phyloP scores from a whole-genome alignment of 2,113 vertebrate genomes.

The Heteronetta atricapilla region DNA sequence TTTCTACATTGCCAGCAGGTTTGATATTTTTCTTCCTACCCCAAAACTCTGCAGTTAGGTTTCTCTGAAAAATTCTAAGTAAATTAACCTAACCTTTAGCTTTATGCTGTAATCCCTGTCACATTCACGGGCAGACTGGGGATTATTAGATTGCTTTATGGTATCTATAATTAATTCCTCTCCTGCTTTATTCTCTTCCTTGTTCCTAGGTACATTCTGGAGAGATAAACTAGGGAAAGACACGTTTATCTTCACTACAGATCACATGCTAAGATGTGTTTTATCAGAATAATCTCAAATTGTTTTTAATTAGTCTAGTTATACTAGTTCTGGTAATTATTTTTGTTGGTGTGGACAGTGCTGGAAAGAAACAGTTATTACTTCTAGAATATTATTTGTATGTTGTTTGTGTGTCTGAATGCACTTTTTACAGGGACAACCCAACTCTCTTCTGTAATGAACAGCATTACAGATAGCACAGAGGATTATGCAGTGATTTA shows the following conservation, averaged over 20 bases:
- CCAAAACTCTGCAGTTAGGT: not conserved
- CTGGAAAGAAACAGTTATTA: not conserved
- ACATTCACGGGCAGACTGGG: not conserved
- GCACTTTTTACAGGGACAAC: not conserved
- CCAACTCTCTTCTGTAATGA: not conserved
- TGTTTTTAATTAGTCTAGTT: not conserved
- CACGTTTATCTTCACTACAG: not conserved
- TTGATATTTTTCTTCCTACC: conserved; percentile 37
- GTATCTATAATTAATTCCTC: not conserved
- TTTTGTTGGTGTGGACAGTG: not conserved
- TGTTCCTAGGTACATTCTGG: not conserved
- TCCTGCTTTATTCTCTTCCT: not conserved
- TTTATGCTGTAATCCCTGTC: not conserved
- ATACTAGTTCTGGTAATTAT: not conserved
- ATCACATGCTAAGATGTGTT: not conserved
- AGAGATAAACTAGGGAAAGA: not conserved
- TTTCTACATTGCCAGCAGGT: conserved; percentile 96
- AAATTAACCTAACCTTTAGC: not conserved
- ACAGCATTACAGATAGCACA: not conserved
- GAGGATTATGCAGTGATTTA: not conserved
- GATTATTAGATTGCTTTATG: not conserved
- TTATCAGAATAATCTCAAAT: not conserved
- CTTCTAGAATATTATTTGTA: not conserved
- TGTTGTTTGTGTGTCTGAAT: not conserved
- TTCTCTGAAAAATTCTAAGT: not conserved